phyloP scores from a whole-genome alignment of 2,888 invertebrate genomes.

The Melinaea menophilus region DNA sequence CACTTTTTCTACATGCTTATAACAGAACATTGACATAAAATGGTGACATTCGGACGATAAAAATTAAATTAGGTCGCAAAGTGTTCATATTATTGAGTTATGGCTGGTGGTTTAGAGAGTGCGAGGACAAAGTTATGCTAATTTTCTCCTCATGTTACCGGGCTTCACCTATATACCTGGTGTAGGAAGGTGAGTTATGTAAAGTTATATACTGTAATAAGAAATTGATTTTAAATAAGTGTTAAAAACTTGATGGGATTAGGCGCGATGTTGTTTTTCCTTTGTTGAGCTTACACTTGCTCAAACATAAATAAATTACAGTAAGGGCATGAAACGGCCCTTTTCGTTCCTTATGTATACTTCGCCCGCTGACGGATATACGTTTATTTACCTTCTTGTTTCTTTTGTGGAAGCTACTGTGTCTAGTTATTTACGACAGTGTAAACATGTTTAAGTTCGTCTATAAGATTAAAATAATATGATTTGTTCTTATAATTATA shows the following conservation, averaged over 20 bases:
- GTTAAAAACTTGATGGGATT: not conserved
- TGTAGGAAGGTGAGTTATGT: constrained; percentile 63
- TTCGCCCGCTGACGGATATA: constrained; percentile 35
- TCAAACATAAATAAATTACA: constrained; percentile 52
- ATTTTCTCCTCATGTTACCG: constrained; percentile 68
- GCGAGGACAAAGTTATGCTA: constrained; percentile 72
- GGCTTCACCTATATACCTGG: constrained; percentile 71
- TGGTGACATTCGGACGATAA: constrained; percentile 41
- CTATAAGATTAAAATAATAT: not conserved
- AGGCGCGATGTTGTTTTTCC: constrained; percentile 17
- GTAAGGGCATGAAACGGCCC: constrained; percentile 44
- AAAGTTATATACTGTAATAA: not conserved
- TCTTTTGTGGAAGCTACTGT: constrained; percentile 18
- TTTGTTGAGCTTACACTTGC: constrained; percentile 31
- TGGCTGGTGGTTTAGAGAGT: constrained; percentile 59
- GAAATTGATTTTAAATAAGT: not conserved
- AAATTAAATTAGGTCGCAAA: constrained; percentile 37
- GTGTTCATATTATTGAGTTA: constrained; percentile 49
- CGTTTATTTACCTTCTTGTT: constrained; percentile 32
- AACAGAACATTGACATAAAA: constrained; percentile 54
- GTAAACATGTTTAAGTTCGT: not conserved
- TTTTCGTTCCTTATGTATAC: constrained; percentile 42
- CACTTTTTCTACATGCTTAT: constrained; percentile 41
- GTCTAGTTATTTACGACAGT: constrained; percentile 23
- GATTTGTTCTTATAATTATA: no score